Evolutionary conservation across 2,888 invertebrate species (phyloP), one percentile per base, ranked within the genome.

Genomic region (Brassicogethes aeneus): DNA sequence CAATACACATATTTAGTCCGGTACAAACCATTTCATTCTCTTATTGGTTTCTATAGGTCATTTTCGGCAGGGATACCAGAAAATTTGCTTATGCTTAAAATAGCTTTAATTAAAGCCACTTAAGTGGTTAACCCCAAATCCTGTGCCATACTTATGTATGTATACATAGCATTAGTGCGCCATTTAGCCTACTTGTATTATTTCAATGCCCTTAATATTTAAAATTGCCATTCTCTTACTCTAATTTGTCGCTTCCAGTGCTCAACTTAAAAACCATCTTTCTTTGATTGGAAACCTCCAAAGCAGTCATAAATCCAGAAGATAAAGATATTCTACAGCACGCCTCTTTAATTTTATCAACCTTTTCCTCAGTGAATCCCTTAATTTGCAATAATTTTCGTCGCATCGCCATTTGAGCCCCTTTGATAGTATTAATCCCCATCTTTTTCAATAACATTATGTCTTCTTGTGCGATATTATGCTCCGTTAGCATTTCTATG

Each of bases 401-500:
- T 56, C 75, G 77, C 8, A 85, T 85, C 2, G 76, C 79, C 88
- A 88, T 88, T 61, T 85, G 82, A 40, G 87, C 72, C 1, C 87
- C 88, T 70, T 84, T 85, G 36, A 88, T 75, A 0, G 87, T 88
- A 56, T 85, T 86, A 55, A 88, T 84, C 48, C 87, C 87, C 35
- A 77, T 75, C 10, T 74, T 71, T 65, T 87, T 85, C 50, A 88
- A 64, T 63, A 83, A 82, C 67, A 84, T 84, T 16, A 88, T 80
- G 59, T 88, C 87, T 2, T 82, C 80, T 34, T 78, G 77, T 65
- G 82, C 79, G 41, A 77, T 73, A n/a, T 76, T 75, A 55, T 76
- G 73, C 52, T 77, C 75, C 54, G 74, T 68, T 50, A 78, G 59
- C 15, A 81, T 65, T 60, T 85, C 83, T 40, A 86, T 80, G 61